Percentiles rank a stretch among this genome's conserved stretches.
Evolutionary conservation across 2,888 invertebrate genomes (phyloP).

Genomic region (Barypeithes pellucidus): DNA sequence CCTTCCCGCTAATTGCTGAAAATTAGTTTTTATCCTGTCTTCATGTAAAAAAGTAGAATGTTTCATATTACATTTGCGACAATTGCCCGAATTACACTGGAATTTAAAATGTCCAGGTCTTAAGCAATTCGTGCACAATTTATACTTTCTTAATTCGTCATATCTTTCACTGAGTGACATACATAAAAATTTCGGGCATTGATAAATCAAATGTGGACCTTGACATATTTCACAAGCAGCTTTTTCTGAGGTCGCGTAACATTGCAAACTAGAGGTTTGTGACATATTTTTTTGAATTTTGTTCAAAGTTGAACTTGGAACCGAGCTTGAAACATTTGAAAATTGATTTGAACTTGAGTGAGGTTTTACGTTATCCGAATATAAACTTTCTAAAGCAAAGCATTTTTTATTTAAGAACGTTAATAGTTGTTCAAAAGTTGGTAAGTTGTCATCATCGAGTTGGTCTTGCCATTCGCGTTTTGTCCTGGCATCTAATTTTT

Average conservation of each 20-base stretch:
- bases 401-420: conserved; percentile 50
- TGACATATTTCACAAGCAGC: background rate
- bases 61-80: conserved; percentile 37
- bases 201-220: conserved; percentile 25
- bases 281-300: background rate
- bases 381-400: conserved; percentile 32
- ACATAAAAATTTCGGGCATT: conserved; percentile 16
- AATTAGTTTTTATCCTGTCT: background rate
- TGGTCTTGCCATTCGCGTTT: conserved; percentile 48
- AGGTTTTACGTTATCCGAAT: background rate
- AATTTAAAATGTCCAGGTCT: conserved; percentile 37
- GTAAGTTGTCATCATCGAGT: conserved; percentile 30
- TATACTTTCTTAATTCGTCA: conserved; percentile 31
- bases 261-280: background rate
- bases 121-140: conserved; percentile 44
- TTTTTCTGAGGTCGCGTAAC: conserved; percentile 1
- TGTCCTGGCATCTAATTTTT: conserved; percentile 46
- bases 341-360: background rate
- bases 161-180: conserved; percentile 24
- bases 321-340: background rate
- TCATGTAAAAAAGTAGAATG: conserved; percentile 36
- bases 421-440: conserved; percentile 29
- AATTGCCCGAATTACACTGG: conserved; percentile 33
- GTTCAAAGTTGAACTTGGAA: background rate
- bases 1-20: background rate